Base-by-base conservation (phyloP, 2,113 vertebrate species). In the Pimephales promelas region DNA sequence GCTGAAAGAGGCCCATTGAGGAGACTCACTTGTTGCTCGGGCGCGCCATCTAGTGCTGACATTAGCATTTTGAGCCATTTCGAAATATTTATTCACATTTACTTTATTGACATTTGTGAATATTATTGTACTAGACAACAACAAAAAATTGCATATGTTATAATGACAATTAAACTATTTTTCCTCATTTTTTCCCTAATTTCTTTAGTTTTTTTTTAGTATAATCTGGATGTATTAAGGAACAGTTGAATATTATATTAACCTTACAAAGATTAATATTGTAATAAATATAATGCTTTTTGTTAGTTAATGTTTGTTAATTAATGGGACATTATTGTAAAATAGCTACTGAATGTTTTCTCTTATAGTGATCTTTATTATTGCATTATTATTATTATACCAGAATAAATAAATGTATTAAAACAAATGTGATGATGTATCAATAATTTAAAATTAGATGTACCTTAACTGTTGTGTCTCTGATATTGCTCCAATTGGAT, bases 31-130 rank as follows among this genome's bases (percentile, higher is more conserved):
- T 47, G 18, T 68, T 13, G 28, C 28, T n/a, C 49, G 7, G 20
- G 20, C 68, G 89, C 92, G 14, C 92, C 92, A 82, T 86, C 94
- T 92, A 86, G 74, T 81, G 92, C 68, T 1, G 62, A 14, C 11
- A 54, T 13, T 52, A 14, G 26, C 13, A 7, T 31, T 47, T 14
- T 28, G 1, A 28, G 22, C 22, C 4, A 43, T 52, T 26, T 1
- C 40, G n/a, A 16, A n/a, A 64, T 31, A 54, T 34, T 75, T 56
- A 20, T 54, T 47, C 20, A 47, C 22, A 3, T 28, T 2, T 10
- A 18, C 7, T 36, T 57, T 49, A 49, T 4, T 16, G 47, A 0
- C 18, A 26, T 72, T 3, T 10, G 0, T 22, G 1, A 10, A 68
- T 40, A 34, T 5, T 40, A 11, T 40, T 54, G 6, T 1, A 54